Evolutionary conservation across 2,797 vertebrate species (phyloP), one percentile per base, ranked within the genome.

Genomic region (Coendou prehensilis): DNA sequence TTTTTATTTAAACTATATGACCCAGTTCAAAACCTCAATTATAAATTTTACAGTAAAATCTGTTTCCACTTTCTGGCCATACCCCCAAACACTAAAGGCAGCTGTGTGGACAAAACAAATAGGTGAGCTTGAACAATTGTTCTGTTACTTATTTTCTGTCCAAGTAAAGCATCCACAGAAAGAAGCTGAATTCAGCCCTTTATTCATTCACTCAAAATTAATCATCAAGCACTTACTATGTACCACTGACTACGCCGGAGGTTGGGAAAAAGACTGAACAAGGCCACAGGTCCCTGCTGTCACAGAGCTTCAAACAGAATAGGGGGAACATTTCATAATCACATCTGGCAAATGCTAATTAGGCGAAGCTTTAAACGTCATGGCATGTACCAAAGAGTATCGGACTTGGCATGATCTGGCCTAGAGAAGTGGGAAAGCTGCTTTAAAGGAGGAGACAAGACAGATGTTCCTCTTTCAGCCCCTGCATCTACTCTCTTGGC

Each of bases 11-110:
- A 28, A 93, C 8, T 33, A 9, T 13, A 82, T 14, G 30, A 89
- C 33, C 75, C 64, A 41, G 33, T 57, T 95, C 75, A 83, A 86
- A 96, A 88, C 79, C 47, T 45, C 78, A 86, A 92, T 37, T 91
- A 47, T 63, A 89, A 79, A 26, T 94, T 76, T 86, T 93, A 22
- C 84, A 71, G 47, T 64, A 93, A 92, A 87, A 79, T 37, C 26
- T 75, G 45, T 63, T 75, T 86, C 6, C 10, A 37, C 45, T 47
- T 67, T 54, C 59, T 47, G 56, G 18, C 23, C 23, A 45, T 0
- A 69, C 9, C 15, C 50, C 52, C 41, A 79, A 93, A 78, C n/a
- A 90, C 17, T 37, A 5, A 83, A 91, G 30, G 30, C 54, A 9
- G 37, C 3, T 80, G 2, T 17, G 15, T 9, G 37, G 54, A 57